These are phyloP conservation scores for Erebia palarica DNA, from an alignment of 2,888 invertebrate species.

Conservation along the genomic window DNA sequence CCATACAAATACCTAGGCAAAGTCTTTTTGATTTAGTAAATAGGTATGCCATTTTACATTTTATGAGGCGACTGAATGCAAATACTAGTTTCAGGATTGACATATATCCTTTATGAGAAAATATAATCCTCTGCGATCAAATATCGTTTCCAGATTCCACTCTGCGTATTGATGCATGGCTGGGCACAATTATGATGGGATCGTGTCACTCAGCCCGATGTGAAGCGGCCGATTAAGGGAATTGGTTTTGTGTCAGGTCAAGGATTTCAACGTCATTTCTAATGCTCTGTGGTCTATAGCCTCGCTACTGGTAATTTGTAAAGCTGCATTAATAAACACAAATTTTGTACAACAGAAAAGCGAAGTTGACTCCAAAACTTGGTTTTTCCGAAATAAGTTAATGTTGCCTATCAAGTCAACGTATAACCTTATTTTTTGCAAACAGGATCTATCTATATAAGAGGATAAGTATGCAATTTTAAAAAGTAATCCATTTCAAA, in stretches of 20 bases:
- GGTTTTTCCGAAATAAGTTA: not conserved
- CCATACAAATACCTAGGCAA: no score
- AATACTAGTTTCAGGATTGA: not conserved
- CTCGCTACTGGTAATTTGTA: slow-evolving; percentile 23
- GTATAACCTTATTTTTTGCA: no score
- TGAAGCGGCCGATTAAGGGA: slow-evolving; percentile 31
- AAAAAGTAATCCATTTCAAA: no score
- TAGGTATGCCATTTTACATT: no score
- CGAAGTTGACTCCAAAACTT: not conserved
- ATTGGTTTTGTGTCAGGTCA: slow-evolving; percentile 35
- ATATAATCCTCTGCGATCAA: not conserved
- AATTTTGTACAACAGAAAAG: not conserved
- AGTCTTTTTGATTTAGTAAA: no score
- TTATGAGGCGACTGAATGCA: no score
- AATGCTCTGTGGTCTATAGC: slow-evolving; percentile 21
- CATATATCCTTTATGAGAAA: not conserved
- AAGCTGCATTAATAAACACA: not conserved
- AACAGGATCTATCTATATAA: no score
- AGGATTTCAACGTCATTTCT: slow-evolving; percentile 34
- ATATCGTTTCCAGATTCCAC: not conserved
- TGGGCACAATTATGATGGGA: slow-evolving; percentile 20
- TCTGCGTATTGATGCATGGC: not conserved
- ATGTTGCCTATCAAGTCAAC: no score
- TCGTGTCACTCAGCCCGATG: slow-evolving; percentile 26
- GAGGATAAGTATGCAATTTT: no score